Evolutionary conservation across 2,113 vertebrate species (phyloP), one percentile per base, ranked within the genome.

Genomic region (Pituophis catenifer): DNA sequence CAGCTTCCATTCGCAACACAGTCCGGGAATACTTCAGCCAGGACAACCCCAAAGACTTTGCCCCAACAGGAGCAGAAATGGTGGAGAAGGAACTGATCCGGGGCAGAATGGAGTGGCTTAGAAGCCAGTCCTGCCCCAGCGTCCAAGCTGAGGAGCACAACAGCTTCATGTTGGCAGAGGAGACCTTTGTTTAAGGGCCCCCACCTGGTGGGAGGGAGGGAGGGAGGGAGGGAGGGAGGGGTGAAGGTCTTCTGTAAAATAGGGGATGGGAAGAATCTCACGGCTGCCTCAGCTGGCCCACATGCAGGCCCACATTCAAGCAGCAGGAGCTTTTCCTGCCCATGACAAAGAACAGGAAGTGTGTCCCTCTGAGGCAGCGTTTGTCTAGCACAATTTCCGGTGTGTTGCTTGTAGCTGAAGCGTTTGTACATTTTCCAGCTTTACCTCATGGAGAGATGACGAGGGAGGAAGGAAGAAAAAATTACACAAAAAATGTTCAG

Each of bases 11-110:
- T 13, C 96, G 93, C 11, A 97, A 95, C 93, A 98, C 97, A 0
- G 96, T 98, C 93, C 96, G 95, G 94, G 97, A 97, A 5, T 98
- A 98, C 26, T 98, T 98, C 94, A 95, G 92, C 86, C 97, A 97
- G 0, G 75, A 95, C 0, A 96, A 97, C 29, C 87, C 88, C 1
- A 29, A 95, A 89, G 29, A 88, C 90, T 93, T 90, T 50, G 86
- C 93, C 52, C 0, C 2, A 0, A 87, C 95, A 7, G 94, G 96
- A 21, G 96, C 48, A 0, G 96, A 96, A 48, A 90, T 58, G 0
- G 95, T 97, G 88, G 97, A 97, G 94, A 94, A 96, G 0, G 97
- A 97, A 24, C 96, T 98, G 2, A 89, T 97, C 2, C 96, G 91
- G 59, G 96, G 93, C 88, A 97, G 95, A 93, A 93, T 92, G 3